A percentile compares a stretch with the other conserved stretches of the same genome.
phyloP scores from a whole-genome alignment of 2,888 invertebrate species.

The Drosophila seclusa region DNA sequence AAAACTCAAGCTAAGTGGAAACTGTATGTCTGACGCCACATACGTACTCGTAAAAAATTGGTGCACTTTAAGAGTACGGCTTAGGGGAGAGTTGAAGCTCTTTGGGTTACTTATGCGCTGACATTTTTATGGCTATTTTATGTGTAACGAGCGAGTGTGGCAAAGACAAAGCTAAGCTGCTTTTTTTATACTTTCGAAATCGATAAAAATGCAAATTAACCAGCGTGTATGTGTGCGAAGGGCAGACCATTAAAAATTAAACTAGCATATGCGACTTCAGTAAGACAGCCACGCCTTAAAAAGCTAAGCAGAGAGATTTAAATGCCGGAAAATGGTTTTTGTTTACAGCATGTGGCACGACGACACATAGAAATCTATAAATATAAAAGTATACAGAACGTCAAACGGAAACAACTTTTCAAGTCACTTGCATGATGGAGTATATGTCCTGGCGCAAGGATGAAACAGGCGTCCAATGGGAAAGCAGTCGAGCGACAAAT shows the following conservation, averaged over 20 bases:
- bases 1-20: conserved; percentile 20
- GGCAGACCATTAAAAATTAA: conserved; percentile 17
- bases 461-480: conserved; percentile 7
- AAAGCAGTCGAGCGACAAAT: conserved; percentile 70
- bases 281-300: conserved; percentile 49
- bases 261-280: conserved; percentile 39
- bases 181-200: conserved; percentile 68
- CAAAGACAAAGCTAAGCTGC: conserved; percentile 73
- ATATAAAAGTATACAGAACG: conserved; percentile 49
- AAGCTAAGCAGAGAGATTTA: conserved; percentile 51
- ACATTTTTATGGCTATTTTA: conserved; percentile 77
- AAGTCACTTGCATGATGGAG: conserved; percentile 69
- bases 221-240: conserved; percentile 53
- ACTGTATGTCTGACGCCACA: conserved; percentile 11
- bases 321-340: conserved; percentile 72
- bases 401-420: conserved; percentile 68
- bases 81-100: conserved; percentile 42
- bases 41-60: conserved; percentile 43
- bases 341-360: conserved; percentile 46
- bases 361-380: conserved; percentile 21
- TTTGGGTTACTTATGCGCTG: conserved; percentile 66
- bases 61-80: conserved; percentile 61
- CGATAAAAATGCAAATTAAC: conserved; percentile 82
- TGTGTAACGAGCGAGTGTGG: conserved; percentile 62
- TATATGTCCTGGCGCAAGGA: conserved; percentile 43